These are phyloP conservation scores for Cyclina sinensis DNA, from an alignment of 1,140 invertebrate genomes.

Conservation along the genomic window DNA sequence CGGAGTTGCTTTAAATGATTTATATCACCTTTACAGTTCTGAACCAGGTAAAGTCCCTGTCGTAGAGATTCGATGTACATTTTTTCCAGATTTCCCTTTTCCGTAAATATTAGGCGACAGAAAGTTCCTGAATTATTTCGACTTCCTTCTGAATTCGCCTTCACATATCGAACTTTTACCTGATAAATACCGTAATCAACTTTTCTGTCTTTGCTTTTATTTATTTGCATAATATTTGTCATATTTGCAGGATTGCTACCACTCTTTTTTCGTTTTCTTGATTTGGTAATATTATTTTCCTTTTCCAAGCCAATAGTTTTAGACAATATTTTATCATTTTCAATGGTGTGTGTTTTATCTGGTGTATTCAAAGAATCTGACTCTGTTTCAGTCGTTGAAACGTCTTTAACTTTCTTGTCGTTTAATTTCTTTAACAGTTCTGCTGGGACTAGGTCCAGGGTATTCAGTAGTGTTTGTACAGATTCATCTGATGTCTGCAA, in stretches of 20 bases:
- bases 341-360: background rate
- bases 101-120: slow-evolving; percentile 15
- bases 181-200: background rate
- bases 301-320: too few species aligned
- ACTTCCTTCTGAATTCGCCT: background rate
- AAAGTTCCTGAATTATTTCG: background rate
- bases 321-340: too few species aligned
- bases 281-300: background rate
- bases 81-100: background rate
- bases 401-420: background rate
- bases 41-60: slow-evolving; percentile 14
- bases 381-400: background rate
- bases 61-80: slow-evolving; percentile 9
- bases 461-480: background rate
- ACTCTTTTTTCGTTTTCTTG: background rate
- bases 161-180: background rate
- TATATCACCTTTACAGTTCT: background rate
- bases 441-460: background rate
- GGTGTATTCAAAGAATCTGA: background rate
- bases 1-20: background rate
- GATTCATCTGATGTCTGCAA: background rate
- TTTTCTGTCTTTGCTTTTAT: background rate
- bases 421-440: background rate
- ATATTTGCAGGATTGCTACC: background rate
- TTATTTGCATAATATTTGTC: slow-evolving; percentile 52